Evolutionary conservation across 2,888 invertebrate species (phyloP), one percentile per base, ranked within the genome.

Genomic region (Vesta saturnalis): DNA sequence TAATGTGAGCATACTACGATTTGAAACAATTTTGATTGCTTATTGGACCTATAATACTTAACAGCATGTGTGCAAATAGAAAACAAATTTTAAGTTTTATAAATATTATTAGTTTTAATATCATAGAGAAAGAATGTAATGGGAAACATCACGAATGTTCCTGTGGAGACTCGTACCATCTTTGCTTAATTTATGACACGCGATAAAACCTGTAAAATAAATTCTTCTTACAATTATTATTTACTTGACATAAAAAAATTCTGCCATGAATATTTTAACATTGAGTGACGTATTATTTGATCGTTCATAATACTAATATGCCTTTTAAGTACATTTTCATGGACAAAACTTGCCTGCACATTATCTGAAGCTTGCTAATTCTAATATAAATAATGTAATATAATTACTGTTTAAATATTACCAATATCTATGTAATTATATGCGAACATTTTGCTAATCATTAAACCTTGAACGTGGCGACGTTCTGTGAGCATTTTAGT

Each of bases 71-170:
- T 39, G 39, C 39, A 39, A 39, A 8, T n/a, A 8, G 8, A 8
- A 39, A 39, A 39, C 39, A 39, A 39, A 39, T 39, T 39, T 39
- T n/a, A 39, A 39, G 12, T 39, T 39, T 39, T 6, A 39, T 10
- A 39, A 39, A 39, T 39, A 4, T 39, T n/a, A n/a, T n/a, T n/a
- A n/a, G 39, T 39, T 39, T n/a, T n/a, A 39, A 18, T 49, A 49
- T 59, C 54, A 62, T 39, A 46, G 30, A 57, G 21, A 47, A 60
- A 64, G 58, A 54, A 59, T 49, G 55, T 64, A 68, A 63, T 68
- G 63, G 63, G 60, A 64, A 55, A 60, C 43, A 68, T 60, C 68
- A 68, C 68, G 68, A 67, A 66, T 57, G 19, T 22, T 58, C 23
- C 60, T 55, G 59, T 54, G 55, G 55, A 60, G 54, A 39, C 54